A percentile compares a stretch with the other conserved stretches of the same genome.
Evolutionary conservation across 1,140 invertebrate genomes (phyloP).

Genomic region (Tetragnatha versicolor): DNA sequence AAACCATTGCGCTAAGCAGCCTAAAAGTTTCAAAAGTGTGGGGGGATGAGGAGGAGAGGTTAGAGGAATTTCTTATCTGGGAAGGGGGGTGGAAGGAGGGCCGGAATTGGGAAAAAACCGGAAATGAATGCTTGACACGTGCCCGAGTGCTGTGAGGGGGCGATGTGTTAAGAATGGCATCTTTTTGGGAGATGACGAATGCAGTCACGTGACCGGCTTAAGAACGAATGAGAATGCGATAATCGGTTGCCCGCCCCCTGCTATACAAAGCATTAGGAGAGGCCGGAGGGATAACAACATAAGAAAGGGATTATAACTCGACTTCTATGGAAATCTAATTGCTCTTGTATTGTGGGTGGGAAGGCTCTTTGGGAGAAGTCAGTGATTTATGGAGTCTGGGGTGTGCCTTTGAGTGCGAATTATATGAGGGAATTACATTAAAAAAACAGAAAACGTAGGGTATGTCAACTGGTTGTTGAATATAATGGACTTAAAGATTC

Average conservation of each 20-base stretch:
- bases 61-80: constrained; percentile 43
- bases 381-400: constrained; percentile 12
- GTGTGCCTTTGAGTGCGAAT: too few relatives aligned
- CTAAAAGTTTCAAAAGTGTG: constrained; percentile 44
- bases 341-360: neutral
- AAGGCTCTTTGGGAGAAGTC: neutral
- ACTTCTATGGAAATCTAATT: constrained; percentile 1
- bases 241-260: constrained; percentile 25
- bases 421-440: too few relatives aligned
- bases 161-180: constrained; percentile 19
- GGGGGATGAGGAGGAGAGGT: constrained; percentile 1
- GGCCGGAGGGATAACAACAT: constrained; percentile 1
- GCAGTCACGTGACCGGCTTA: constrained; percentile 38
- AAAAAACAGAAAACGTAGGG: too few relatives aligned
- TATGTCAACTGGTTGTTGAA: too few relatives aligned
- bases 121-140: constrained; percentile 54
- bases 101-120: constrained; percentile 36
- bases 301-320: constrained; percentile 4
- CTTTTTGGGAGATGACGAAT: constrained; percentile 42
- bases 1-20: neutral
- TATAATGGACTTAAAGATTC: too few relatives aligned
- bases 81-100: neutral
- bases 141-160: constrained; percentile 1
- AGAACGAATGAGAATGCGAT: constrained; percentile 36
- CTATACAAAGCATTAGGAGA: constrained; percentile 7